A percentile compares a stretch with the other conserved stretches of the same genome.
Evolutionary conservation across 1,140 invertebrate genomes (phyloP).

Genomic region (Papilio aristodemus): DNA sequence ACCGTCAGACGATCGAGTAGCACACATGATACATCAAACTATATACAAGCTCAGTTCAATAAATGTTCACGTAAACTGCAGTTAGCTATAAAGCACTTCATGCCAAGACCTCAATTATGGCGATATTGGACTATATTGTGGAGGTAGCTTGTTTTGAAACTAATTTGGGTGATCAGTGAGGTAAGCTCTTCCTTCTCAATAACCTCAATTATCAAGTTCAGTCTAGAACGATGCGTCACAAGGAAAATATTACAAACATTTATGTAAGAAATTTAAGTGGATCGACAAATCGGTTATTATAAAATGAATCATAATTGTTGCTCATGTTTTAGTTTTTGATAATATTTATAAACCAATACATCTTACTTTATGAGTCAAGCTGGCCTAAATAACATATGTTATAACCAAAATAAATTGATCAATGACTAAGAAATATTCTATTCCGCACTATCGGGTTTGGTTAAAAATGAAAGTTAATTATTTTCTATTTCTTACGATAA

Average conservation of each 20-base stretch:
- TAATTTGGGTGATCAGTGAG: conserved; percentile 1
- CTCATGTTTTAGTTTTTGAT: no score
- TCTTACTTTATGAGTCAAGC: background rate
- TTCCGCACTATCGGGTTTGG: no score
- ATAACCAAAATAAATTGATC: no score
- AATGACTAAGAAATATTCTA: no score
- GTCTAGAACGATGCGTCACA: background rate
- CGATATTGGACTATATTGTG: conserved; percentile 16
- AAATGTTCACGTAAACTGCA: conserved; percentile 14
- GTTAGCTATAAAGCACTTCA: background rate
- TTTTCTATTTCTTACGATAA: no score
- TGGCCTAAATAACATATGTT: no score
- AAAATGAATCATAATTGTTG: no score
- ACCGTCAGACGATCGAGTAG: no score
- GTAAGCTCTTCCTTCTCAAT: background rate
- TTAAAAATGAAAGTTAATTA: no score
- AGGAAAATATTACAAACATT: background rate
- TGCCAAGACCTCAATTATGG: conserved; percentile 19
- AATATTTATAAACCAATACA: background rate
- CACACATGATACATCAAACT: no score
- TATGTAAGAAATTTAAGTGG: background rate
- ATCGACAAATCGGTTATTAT: background rate
- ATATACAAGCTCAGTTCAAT: background rate
- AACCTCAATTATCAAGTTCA: background rate
- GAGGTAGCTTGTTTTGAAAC: conserved; percentile 13